Conservation (phyloP, 1,140 invertebrate genomes). For the Aethina tumida region DNA sequence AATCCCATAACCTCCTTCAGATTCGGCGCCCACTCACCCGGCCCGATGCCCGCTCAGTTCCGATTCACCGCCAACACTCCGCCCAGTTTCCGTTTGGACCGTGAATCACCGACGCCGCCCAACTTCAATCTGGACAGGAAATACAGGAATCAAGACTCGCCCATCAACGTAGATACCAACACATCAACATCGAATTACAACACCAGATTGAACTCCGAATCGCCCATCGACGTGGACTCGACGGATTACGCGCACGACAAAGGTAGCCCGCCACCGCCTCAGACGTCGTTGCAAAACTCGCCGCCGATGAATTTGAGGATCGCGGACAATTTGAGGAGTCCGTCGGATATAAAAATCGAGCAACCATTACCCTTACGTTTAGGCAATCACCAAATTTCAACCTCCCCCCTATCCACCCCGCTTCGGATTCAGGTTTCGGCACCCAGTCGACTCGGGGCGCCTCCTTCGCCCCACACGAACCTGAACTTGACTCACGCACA, state of each 20-base stretch:
- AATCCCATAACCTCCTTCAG: conserved; percentile 32
- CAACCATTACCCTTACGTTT: conserved; percentile 31
- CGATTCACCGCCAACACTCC: conserved; percentile 30
- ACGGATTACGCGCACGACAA: conserved; percentile 18
- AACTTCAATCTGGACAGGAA: conserved; percentile 24
- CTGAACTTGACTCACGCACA: conserved; percentile 23
- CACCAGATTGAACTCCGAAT: conserved; percentile 22
- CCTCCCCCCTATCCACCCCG: conserved; percentile 34
- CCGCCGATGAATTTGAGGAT: conserved; percentile 35
- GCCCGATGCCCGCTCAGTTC: conserved; percentile 35
- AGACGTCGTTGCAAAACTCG: conserved; percentile 35
- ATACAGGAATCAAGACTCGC: conserved; percentile 23
- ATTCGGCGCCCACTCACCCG: conserved; percentile 34
- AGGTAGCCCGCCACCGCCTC: conserved; percentile 33
- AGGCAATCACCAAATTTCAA: conserved; percentile 18
- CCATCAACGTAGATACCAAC: conserved; percentile 33
- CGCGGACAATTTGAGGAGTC: conserved; percentile 16
- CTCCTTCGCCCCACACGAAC: conserved; percentile 24
- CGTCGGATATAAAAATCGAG: conserved; percentile 20
- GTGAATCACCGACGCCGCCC: conserved; percentile 23
- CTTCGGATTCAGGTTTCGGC: conserved; percentile 41
- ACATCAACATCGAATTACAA: conserved; percentile 21
- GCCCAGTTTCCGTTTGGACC: conserved; percentile 19
- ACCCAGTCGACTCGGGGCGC: conserved; percentile 30
- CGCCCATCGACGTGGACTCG: conserved; percentile 31